Percentiles rank a stretch among this genome's conserved stretches.
Evolutionary conservation across 2,888 invertebrate species (phyloP).

Genomic region (Pammene aurita): DNA sequence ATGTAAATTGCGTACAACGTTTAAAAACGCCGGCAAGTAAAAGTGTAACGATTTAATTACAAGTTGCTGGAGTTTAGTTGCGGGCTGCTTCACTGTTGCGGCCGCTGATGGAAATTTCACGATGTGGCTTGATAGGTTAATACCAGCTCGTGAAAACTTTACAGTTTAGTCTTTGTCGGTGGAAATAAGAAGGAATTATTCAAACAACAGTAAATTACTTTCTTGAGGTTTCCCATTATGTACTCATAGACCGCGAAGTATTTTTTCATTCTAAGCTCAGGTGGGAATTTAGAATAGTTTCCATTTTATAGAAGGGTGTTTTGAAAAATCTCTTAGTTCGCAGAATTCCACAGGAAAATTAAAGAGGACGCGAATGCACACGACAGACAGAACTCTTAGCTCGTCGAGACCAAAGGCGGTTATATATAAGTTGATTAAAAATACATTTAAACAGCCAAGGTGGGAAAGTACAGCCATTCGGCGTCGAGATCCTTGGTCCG

Average conservation of each 20-base stretch:
- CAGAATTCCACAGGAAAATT: no score
- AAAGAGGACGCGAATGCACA: no score
- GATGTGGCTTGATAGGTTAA: constrained; percentile 24
- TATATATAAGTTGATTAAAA: no score
- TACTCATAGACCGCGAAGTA: not conserved
- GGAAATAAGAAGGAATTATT: constrained; percentile 3
- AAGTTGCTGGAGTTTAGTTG: constrained; percentile 51
- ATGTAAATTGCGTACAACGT: constrained; percentile 60
- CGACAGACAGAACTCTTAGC: no score
- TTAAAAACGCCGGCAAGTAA: constrained; percentile 56
- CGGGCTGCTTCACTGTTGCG: constrained; percentile 41
- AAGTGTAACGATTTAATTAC: constrained; percentile 72
- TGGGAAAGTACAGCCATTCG: no score
- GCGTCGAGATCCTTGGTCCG: no score
- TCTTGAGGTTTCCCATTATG: not conserved
- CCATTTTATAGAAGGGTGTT: no score
- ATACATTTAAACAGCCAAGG: no score
- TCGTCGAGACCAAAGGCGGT: no score
- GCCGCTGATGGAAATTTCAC: constrained; percentile 33
- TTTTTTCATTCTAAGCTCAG: not conserved
- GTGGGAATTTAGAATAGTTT: not conserved
- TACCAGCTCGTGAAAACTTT: constrained; percentile 20
- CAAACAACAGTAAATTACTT: not conserved
- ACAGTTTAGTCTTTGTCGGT: constrained; percentile 4
- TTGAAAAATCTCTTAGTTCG: no score